These are phyloP conservation scores for Rhinoderma darwinii DNA, from an alignment of 2,113 vertebrate genomes.

Conservation along the genomic window DNA sequence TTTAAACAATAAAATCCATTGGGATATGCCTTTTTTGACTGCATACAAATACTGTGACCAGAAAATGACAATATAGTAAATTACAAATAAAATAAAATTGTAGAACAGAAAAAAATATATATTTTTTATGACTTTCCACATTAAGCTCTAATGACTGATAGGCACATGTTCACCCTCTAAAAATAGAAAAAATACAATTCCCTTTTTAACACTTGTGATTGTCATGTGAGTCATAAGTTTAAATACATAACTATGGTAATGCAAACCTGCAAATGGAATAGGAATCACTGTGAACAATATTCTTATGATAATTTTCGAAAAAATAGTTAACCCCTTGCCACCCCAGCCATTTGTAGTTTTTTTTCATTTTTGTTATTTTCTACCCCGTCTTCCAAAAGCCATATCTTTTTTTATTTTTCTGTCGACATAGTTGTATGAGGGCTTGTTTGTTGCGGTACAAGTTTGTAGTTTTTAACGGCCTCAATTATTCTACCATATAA, in stretches of 20 bases:
- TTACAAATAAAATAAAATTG: too few species aligned
- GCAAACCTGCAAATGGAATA: neutral
- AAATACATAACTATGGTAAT: neutral
- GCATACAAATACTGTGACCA: neutral
- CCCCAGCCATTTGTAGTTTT: too few species aligned
- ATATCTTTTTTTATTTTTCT: too few species aligned
- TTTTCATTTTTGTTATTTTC: too few species aligned
- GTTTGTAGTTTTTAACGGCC: too few species aligned
- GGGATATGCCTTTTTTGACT: neutral
- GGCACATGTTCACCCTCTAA: neutral
- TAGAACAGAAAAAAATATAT: neutral
- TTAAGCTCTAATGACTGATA: neutral
- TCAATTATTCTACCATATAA: too few species aligned
- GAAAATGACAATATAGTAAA: neutral
- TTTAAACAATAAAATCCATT: neutral
- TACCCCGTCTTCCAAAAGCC: too few species aligned
- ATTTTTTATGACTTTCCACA: too few species aligned
- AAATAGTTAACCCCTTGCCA: too few species aligned
- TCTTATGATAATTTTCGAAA: neutral
- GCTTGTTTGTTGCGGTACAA: too few species aligned
- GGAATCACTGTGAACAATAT: neutral
- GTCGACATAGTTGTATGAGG: too few species aligned
- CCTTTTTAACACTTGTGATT: neutral
- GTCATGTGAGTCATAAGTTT: neutral
- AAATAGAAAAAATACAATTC: neutral